These are phyloP conservation scores for Echinops telfairi DNA, from an alignment of 2,113 vertebrate species.

Conservation along the genomic window DNA sequence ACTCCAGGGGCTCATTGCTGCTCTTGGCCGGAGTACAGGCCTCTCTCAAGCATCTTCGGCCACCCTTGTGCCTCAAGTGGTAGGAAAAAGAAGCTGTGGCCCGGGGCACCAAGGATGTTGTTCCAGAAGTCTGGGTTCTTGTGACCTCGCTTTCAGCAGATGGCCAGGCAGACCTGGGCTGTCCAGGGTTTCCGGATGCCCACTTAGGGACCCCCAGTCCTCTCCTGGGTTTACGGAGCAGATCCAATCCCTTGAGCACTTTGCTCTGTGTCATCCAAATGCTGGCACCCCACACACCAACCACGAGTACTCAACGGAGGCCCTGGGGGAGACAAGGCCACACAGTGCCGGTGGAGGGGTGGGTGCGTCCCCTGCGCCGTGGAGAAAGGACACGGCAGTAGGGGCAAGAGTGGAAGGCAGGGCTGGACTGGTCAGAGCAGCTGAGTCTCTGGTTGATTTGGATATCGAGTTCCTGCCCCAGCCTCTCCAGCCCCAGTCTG, in stretches of 20 bases:
- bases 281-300: not conserved
- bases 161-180: not conserved
- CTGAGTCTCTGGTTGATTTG: not conserved
- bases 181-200: not conserved
- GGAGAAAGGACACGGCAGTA: not conserved
- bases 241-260: no score
- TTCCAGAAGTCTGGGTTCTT: rapidly evolving
- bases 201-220: not conserved
- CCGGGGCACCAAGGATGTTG: no score
- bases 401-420: not conserved
- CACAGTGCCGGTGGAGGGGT: not conserved
- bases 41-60: not conserved
- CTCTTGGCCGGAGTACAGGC: not conserved
- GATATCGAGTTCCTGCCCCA: rapidly evolving
- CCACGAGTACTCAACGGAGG: not conserved
- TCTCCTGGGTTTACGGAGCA: not conserved
- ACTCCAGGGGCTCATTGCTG: not conserved
- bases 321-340: not conserved
- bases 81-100: not conserved
- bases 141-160: not conserved
- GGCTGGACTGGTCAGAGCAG: not conserved
- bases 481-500: not conserved
- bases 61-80: not conserved
- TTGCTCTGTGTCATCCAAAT: not conserved
- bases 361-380: not conserved